phyloP scores from a whole-genome alignment of 2,113 vertebrate genomes.

The Poecilia latipinna region DNA sequence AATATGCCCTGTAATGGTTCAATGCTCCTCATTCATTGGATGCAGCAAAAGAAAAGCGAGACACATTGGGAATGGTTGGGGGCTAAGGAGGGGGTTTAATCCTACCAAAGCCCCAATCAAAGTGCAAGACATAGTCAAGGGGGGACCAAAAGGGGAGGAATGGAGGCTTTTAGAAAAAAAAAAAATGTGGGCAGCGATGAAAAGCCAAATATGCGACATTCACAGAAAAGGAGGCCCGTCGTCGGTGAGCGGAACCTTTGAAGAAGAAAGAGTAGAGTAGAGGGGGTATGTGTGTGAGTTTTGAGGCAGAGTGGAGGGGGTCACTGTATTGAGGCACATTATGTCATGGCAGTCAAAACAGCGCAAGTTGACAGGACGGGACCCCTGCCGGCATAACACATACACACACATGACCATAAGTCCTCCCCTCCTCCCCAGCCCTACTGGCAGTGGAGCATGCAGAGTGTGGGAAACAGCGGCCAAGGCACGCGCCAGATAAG shows the following conservation, averaged over 20 bases:
- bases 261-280: constrained; percentile 67
- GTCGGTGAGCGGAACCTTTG: constrained; percentile 69
- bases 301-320: constrained; percentile 40
- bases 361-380: constrained; percentile 81
- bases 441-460: constrained; percentile 79
- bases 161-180: constrained; percentile 27
- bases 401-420: constrained; percentile 61
- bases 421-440: constrained; percentile 57
- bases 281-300: constrained; percentile 23
- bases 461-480: constrained; percentile 88
- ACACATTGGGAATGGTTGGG: constrained; percentile 35
- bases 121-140: constrained; percentile 81
- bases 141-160: constrained; percentile 50
- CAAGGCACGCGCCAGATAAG: constrained; percentile 87
- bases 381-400: constrained; percentile 58
- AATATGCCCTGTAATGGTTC: constrained; percentile 54
- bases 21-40: constrained; percentile 48
- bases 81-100: constrained; percentile 73
- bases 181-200: constrained; percentile 58
- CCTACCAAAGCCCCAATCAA: constrained; percentile 82
- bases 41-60: constrained; percentile 44
- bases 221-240: constrained; percentile 74
- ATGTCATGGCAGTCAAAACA: constrained; percentile 87
- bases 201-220: constrained; percentile 77
- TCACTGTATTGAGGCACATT: constrained; percentile 82